Evolutionary conservation across 64 coral and sea anemone genomes (phyloP).

Genomic region (Porites australiensis): DNA sequence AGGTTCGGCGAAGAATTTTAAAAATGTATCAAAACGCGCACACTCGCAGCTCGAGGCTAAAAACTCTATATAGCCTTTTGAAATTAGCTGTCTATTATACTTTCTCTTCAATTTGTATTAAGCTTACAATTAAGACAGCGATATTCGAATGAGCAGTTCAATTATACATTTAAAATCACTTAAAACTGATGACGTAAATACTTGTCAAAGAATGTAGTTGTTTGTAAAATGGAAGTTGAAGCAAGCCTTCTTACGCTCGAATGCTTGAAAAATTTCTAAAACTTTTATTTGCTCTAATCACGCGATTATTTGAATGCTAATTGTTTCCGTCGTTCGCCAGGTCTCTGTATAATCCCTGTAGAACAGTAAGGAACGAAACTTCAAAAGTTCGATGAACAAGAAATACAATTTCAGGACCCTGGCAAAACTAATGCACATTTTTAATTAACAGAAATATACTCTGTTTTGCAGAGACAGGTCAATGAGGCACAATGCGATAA

Average conservation of each 20-base stretch:
- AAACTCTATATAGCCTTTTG: too few relatives aligned
- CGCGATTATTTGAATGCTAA: background rate
- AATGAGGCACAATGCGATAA: too few relatives aligned
- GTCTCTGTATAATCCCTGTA: background rate
- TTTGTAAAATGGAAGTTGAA: background rate
- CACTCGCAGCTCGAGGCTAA: too few relatives aligned
- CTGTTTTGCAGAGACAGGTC: too few relatives aligned
- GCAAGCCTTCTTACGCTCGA: background rate
- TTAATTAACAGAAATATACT: too few relatives aligned
- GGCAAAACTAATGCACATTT: too few relatives aligned
- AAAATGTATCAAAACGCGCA: too few relatives aligned
- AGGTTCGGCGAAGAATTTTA: too few relatives aligned
- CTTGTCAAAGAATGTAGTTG: background rate
- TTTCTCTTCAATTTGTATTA: background rate
- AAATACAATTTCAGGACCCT: too few relatives aligned
- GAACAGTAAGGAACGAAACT: background rate
- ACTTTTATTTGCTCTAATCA: background rate
- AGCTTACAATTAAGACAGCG: background rate
- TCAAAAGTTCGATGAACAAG: too few relatives aligned
- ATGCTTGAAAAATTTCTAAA: background rate
- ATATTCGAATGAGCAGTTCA: background rate
- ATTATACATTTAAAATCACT: background rate
- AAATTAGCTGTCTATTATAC: too few relatives aligned
- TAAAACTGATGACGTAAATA: slow-evolving; percentile 9
- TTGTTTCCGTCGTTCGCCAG: background rate